Evolutionary conservation across 2,888 invertebrate genomes (phyloP).

Genomic region (Troilus luridus): DNA sequence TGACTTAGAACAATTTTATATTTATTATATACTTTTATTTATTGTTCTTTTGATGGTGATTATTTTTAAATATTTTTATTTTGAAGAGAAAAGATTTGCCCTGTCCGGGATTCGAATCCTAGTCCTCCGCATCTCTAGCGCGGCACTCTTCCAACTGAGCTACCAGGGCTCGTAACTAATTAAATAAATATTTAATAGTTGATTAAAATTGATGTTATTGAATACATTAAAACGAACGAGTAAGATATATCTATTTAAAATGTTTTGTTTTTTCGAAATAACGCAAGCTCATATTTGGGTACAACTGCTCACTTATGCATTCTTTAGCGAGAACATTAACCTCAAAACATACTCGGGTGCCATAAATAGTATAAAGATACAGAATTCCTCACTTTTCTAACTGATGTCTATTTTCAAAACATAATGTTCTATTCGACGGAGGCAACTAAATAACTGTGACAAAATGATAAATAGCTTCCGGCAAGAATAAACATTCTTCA

Average conservation of each 20-base stretch:
- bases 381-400: neutral
- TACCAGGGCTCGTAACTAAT: too few relatives aligned
- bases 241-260: neutral
- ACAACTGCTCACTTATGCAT: neutral
- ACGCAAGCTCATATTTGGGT: neutral
- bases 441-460: neutral
- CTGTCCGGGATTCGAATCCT: too few relatives aligned
- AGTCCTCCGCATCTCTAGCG: too few relatives aligned
- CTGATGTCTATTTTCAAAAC: neutral
- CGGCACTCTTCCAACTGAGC: too few relatives aligned
- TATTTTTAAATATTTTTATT: too few relatives aligned
- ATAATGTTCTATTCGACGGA: neutral
- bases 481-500: neutral
- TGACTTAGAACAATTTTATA: too few relatives aligned
- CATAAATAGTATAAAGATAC: neutral
- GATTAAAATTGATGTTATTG: neutral
- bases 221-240: neutral
- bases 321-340: neutral
- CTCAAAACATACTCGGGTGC: neutral
- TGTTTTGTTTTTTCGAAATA: neutral
- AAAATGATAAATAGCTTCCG: neutral
- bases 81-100: too few relatives aligned
- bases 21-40: too few relatives aligned
- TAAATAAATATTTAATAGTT: neutral
- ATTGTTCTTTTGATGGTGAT: too few relatives aligned